Evolutionary conservation across 2,888 invertebrate species (phyloP), one percentile per base, ranked within the genome.

Genomic region (Panorpa germanica): DNA sequence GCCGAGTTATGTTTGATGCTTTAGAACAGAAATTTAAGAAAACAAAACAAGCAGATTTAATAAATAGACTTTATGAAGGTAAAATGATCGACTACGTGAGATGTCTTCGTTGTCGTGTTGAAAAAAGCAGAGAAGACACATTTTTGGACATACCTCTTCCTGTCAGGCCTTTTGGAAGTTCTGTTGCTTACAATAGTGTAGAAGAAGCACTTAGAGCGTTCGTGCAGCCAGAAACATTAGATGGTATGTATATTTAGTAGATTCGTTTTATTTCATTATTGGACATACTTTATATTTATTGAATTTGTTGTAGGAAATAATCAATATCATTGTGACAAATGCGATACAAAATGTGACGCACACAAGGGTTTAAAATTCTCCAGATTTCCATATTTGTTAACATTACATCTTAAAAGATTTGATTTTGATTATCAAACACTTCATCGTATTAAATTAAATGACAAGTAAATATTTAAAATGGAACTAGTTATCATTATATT

Each of bases 1-100:
- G 81, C 46, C 63, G 85, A 25, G 80, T 86, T 6, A 83, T 88
- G 80, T 85, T 88, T 49, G 86, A 88, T 49, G 83, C 85, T 0
- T 52, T 88, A 25, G 85, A 85, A 48, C 70, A 71, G 40, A 80
- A 75, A 43, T 82, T 85, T 52, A 75, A 74, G 49, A 73, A 77
- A 40, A 81, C 82, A 2, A 69, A 75, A 39, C 78, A 83, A 48
- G 70, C 76, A 4, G 72, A 82, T 47, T 60, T 86, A 7, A 83
- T 88, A 33, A 78, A 80, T 39, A 68, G 71, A 35, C 59, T 86
- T 11, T 88, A 85, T 48, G 54, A 55, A 58, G 70, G 70, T 25
- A 72, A 74, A 49, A 74, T 85, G 72, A 73, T 77, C 41, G 86
- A 88, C 55, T 86, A 85, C 46, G 83, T 88, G 7, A 82, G 80